Evolutionary conservation across 1,140 invertebrate genomes (phyloP).

Genomic region (Heliconius hermathena): DNA sequence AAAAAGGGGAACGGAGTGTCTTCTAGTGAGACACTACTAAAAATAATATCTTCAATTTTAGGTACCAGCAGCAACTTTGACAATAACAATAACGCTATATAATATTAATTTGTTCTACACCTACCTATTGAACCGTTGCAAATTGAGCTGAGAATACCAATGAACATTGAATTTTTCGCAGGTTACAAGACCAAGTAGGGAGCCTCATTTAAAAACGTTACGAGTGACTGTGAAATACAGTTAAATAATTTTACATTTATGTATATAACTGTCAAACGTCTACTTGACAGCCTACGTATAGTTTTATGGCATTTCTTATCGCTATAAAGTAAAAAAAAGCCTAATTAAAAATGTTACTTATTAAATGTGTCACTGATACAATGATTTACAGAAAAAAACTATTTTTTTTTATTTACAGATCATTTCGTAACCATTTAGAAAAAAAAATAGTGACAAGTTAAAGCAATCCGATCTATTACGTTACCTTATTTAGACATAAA

Average conservation of each 20-base stretch:
- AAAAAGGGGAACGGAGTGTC: too few species aligned
- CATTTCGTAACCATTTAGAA: too few species aligned
- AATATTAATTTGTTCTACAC: conserved; percentile 28
- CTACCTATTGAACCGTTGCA: conserved; percentile 49
- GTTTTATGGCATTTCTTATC: neutral
- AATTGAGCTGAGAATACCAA: conserved; percentile 44
- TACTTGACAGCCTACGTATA: neutral
- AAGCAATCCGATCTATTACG: neutral
- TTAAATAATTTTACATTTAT: neutral
- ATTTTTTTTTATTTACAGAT: neutral
- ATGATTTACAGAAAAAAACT: neutral
- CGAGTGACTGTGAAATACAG: neutral
- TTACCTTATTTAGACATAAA: conserved; percentile 6
- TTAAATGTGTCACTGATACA: too few species aligned
- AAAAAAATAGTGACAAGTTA: neutral
- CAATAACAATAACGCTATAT: neutral
- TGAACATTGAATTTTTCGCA: conserved; percentile 44
- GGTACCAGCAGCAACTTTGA: neutral
- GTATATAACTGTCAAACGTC: neutral
- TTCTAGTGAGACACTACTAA: too few species aligned
- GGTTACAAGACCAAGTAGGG: conserved; percentile 21
- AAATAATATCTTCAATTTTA: too few species aligned
- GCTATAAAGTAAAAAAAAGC: neutral
- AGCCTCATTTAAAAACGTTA: conserved; percentile 20
- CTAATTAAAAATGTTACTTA: neutral